phyloP scores from a whole-genome alignment of 2,888 invertebrate genomes.

The Biston betularia region DNA sequence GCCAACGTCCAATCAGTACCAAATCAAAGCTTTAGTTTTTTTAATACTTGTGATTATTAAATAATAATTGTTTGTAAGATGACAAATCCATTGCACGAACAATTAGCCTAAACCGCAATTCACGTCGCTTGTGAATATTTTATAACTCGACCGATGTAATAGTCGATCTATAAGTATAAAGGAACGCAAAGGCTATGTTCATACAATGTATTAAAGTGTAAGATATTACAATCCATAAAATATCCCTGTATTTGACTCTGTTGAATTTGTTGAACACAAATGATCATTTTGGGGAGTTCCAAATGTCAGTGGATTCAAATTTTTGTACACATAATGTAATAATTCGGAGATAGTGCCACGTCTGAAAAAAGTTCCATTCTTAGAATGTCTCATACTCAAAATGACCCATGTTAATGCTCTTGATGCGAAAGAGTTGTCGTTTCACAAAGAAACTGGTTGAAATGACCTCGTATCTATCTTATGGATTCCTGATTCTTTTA shows the following conservation, averaged over 20 bases:
- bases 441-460: no score
- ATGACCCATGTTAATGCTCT: no score
- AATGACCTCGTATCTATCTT: no score
- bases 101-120: constrained; percentile 41
- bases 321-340: background rate
- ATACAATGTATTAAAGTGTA: constrained; percentile 54
- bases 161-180: no score
- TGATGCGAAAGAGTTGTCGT: no score
- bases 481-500: no score
- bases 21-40: constrained; percentile 82
- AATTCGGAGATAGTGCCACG: no score
- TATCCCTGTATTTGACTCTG: constrained; percentile 86
- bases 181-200: constrained; percentile 22
- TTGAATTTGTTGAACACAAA: constrained; percentile 81
- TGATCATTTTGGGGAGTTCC: constrained; percentile 65
- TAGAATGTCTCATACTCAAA: no score
- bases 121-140: background rate
- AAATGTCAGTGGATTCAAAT: constrained; percentile 55
- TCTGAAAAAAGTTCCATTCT: no score
- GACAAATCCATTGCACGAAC: constrained; percentile 49
- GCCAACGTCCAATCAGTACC: constrained; percentile 79
- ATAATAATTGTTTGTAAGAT: constrained; percentile 49
- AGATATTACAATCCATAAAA: constrained; percentile 75
- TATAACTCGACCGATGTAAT: background rate
- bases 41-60: constrained; percentile 62